These are phyloP conservation scores for Seira sanloemensis DNA, from an alignment of 2,888 invertebrate species.

Conservation along the genomic window DNA sequence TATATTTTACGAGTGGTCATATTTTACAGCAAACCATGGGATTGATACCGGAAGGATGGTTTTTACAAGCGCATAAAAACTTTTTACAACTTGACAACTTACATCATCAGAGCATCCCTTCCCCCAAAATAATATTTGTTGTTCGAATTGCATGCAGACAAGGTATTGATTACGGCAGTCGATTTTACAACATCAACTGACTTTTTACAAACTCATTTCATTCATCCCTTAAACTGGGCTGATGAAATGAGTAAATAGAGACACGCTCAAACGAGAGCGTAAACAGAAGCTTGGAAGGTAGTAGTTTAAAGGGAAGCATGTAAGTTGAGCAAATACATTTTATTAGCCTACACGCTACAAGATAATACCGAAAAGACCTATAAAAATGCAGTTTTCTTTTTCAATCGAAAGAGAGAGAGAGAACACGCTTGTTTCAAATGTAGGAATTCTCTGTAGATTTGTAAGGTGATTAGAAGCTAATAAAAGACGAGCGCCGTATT, in stretches of 20 bases:
- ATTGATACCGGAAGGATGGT: conserved; percentile 20
- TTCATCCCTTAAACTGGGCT: background rate
- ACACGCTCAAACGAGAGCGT: background rate
- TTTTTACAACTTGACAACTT: conserved; percentile 14
- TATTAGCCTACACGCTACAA: background rate
- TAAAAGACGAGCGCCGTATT: background rate
- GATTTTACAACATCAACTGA: background rate
- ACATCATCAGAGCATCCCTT: background rate
- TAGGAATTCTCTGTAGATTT: background rate
- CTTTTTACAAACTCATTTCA: background rate
- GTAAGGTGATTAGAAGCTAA: conserved; percentile 14
- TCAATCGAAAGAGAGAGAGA: background rate
- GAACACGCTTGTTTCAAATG: background rate
- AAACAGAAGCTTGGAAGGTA: too few species aligned
- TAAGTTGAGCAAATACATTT: background rate
- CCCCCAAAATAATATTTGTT: background rate
- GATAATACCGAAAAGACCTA: background rate
- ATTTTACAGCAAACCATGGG: too few species aligned
- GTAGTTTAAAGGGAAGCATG: background rate
- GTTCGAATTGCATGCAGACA: background rate
- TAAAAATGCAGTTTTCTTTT: background rate
- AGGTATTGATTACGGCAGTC: background rate
- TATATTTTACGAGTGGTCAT: too few species aligned
- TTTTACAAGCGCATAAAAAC: background rate
- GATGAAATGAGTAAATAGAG: background rate